phyloP scores from a whole-genome alignment of 2,888 invertebrate species.

The Idaea straminata region DNA sequence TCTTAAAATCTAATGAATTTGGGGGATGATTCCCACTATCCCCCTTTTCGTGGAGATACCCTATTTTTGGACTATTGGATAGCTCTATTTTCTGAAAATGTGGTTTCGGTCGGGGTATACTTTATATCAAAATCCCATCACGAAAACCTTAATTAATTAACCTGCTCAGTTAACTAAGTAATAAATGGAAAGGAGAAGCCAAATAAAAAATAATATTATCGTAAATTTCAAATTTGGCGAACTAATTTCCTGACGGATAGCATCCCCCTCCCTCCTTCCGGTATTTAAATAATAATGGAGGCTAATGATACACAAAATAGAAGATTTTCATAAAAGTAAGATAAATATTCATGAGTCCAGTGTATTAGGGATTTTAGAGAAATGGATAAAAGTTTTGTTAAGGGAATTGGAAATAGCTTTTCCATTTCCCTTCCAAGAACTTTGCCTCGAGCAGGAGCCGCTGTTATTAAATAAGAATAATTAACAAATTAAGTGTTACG shows the following conservation, averaged over 20 bases:
- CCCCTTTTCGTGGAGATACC: too few relatives aligned
- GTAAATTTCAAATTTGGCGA: conserved; percentile 54
- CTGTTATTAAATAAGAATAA: too few relatives aligned
- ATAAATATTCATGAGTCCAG: conserved; percentile 27
- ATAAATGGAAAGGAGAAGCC: conserved; percentile 1
- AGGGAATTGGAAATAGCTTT: background rate
- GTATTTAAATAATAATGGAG: conserved; percentile 53
- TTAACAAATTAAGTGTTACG: too few relatives aligned
- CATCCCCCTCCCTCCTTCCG: conserved; percentile 41
- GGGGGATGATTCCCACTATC: too few relatives aligned
- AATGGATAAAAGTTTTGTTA: conserved; percentile 4
- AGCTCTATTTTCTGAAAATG: too few relatives aligned
- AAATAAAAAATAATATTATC: conserved; percentile 43
- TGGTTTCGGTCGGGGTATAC: too few relatives aligned
- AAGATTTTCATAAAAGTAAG: conserved; percentile 27
- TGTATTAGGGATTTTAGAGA: background rate
- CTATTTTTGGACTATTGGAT: too few relatives aligned
- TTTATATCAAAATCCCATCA: too few relatives aligned
- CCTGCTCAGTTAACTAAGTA: background rate
- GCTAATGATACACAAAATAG: conserved; percentile 54
- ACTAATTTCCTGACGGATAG: conserved; percentile 40
- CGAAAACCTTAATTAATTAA: background rate
- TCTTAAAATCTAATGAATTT: too few relatives aligned
- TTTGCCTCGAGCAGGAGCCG: too few relatives aligned
- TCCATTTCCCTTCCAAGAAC: background rate